Evolutionary conservation across 2,888 invertebrate species (phyloP).

Genomic region (Heliothis peltigera): DNA sequence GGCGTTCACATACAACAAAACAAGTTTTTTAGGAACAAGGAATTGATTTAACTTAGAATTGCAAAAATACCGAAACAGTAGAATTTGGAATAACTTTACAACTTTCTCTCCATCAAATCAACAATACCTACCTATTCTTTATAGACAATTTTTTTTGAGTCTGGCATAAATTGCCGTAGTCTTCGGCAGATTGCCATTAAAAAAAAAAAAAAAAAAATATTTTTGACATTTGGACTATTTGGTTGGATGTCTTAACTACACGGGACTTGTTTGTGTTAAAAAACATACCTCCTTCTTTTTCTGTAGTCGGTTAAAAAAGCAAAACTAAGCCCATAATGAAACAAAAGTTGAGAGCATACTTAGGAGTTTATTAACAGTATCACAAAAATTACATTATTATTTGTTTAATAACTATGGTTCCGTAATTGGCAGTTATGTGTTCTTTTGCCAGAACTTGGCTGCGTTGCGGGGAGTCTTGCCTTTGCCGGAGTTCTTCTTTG

Average conservation of each 20-base stretch:
- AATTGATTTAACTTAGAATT: neutral
- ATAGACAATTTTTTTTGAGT: constrained; percentile 18
- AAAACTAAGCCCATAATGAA: neutral
- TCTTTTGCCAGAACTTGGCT: constrained; percentile 93
- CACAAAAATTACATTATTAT: constrained; percentile 66
- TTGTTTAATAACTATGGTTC: constrained; percentile 51
- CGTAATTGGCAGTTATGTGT: constrained; percentile 74
- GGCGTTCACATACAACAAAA: no score
- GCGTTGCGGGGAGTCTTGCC: constrained; percentile 91
- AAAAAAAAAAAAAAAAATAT: no score
- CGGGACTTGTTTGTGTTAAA: no score
- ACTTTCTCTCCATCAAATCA: constrained; percentile 17
- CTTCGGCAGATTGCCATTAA: no score
- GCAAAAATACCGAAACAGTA: constrained; percentile 28
- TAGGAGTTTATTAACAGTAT: constrained; percentile 66
- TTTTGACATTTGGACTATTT: neutral
- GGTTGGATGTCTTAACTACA: no score
- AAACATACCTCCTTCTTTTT: no score
- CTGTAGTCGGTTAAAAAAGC: no score
- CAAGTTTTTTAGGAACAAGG: no score
- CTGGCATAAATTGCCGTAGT: no score
- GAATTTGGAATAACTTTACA: constrained; percentile 18
- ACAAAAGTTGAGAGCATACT: constrained; percentile 41
- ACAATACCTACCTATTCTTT: constrained; percentile 10
- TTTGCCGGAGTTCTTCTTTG: constrained; percentile 94